phyloP scores from a whole-genome alignment of 2,113 vertebrate species.

The Eira barbara region DNA sequence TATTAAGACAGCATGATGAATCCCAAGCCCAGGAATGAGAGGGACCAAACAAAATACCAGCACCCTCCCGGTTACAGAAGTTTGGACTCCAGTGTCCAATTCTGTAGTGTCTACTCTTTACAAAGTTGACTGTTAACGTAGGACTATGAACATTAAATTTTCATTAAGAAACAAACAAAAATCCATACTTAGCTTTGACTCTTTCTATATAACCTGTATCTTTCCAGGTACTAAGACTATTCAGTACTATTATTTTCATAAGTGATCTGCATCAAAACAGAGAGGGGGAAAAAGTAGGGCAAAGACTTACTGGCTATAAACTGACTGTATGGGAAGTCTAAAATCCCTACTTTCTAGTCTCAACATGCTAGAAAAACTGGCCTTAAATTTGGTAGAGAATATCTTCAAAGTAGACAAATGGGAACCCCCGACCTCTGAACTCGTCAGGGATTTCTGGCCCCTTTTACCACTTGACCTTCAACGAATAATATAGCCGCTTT shows the following conservation, averaged over 20 bases:
- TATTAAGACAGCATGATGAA: not conserved
- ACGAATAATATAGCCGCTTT: not conserved
- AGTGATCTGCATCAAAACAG: not conserved
- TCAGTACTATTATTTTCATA: not conserved
- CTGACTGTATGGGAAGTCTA: not conserved
- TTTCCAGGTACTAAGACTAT: not conserved
- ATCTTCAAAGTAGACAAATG: not conserved
- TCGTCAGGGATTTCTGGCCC: not conserved
- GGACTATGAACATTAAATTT: not conserved
- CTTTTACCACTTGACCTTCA: conserved; percentile 38
- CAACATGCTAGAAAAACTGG: rapidly evolving
- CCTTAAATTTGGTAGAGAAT: not conserved
- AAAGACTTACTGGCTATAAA: not conserved
- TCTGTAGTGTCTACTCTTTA: not conserved
- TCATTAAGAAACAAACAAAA: not conserved
- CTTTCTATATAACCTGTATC: not conserved
- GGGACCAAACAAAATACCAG: conserved; percentile 27
- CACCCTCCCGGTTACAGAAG: not conserved
- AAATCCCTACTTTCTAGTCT: not conserved
- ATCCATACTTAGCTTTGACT: conserved; percentile 9
- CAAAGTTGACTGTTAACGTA: not conserved
- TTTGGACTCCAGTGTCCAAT: not conserved
- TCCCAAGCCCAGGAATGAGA: not conserved
- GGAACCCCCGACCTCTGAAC: not conserved
- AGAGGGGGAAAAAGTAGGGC: not conserved